These are phyloP conservation scores for Trichonephila clavata DNA, from an alignment of 1,140 invertebrate genomes.

Conservation along the genomic window DNA sequence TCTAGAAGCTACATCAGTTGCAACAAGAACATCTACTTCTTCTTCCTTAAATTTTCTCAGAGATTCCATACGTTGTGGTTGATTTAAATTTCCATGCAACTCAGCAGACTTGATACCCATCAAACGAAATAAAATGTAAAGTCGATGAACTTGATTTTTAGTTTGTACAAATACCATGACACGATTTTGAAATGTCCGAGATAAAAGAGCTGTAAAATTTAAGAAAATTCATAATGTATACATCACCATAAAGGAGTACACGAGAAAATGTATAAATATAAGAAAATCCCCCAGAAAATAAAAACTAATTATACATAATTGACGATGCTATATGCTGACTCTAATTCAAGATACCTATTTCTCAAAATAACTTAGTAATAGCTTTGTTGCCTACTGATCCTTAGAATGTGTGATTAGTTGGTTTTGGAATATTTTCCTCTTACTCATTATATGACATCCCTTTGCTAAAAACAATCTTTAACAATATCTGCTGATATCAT, in stretches of 20 bases:
- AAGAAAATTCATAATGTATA: conserved; percentile 34
- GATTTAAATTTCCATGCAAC: conserved; percentile 96
- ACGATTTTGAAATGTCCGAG: conserved; percentile 94
- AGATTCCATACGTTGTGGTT: conserved; percentile 93
- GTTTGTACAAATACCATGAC: conserved; percentile 98
- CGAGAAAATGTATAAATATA: too few relatives aligned
- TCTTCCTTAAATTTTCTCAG: conserved; percentile 94
- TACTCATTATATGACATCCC: too few relatives aligned
- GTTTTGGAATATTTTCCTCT: too few relatives aligned
- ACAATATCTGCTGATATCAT: too few relatives aligned
- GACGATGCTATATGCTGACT: too few relatives aligned
- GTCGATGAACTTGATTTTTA: conserved; percentile 94
- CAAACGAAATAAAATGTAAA: conserved; percentile 94
- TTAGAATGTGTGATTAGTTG: too few relatives aligned
- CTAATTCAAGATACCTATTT: too few relatives aligned
- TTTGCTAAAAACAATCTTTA: too few relatives aligned
- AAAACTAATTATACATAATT: too few relatives aligned
- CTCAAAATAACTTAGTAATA: too few relatives aligned
- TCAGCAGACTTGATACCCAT: conserved; percentile 93
- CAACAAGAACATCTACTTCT: conserved; percentile 93
- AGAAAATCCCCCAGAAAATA: too few relatives aligned
- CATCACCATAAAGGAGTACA: background rate
- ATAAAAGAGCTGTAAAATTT: conserved; percentile 87
- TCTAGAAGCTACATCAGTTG: conserved; percentile 97
- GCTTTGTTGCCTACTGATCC: too few relatives aligned